Evolutionary conservation across 2,888 invertebrate species (phyloP).

Genomic region (Meloe dianella): DNA sequence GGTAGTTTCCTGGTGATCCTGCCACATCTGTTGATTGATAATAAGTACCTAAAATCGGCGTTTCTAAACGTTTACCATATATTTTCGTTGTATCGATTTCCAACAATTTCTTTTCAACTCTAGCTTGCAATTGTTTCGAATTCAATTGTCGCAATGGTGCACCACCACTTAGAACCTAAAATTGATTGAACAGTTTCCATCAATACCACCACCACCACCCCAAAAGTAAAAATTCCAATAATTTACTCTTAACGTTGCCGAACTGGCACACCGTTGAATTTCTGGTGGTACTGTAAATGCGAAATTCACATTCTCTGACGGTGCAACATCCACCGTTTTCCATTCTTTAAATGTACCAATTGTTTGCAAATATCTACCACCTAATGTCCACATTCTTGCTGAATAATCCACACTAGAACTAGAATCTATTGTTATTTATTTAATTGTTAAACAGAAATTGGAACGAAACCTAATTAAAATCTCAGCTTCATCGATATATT

Average conservation of each 20-base stretch:
- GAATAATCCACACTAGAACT: slow-evolving; percentile 63
- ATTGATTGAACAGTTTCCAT: too few species aligned
- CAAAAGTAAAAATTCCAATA: too few species aligned
- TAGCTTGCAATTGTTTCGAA: slow-evolving; percentile 61
- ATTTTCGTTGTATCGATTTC: slow-evolving; percentile 58
- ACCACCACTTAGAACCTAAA: slow-evolving; percentile 54
- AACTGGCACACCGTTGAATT: slow-evolving; percentile 74
- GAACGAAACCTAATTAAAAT: slow-evolving; percentile 70
- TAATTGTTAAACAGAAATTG: slow-evolving; percentile 13
- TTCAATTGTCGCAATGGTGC: slow-evolving; percentile 58
- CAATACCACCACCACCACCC: too few species aligned
- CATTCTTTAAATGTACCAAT: slow-evolving; percentile 75
- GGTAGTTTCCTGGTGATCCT: neutral
- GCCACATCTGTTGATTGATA: slow-evolving; percentile 64
- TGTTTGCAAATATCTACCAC: slow-evolving; percentile 73
- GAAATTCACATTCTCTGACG: slow-evolving; percentile 55
- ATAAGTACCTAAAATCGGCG: slow-evolving; percentile 67
- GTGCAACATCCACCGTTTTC: slow-evolving; percentile 47
- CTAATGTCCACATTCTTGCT: slow-evolving; percentile 76
- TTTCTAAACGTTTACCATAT: slow-evolving; percentile 64
- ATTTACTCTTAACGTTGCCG: slow-evolving; percentile 80
- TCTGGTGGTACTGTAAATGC: slow-evolving; percentile 74
- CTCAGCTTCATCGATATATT: slow-evolving; percentile 69
- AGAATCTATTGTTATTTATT: slow-evolving; percentile 18
- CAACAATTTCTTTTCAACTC: slow-evolving; percentile 59